Evolutionary conservation across 2,113 vertebrate species (phyloP), one percentile per base, ranked within the genome.

Genomic region (Taurulus bubalis): DNA sequence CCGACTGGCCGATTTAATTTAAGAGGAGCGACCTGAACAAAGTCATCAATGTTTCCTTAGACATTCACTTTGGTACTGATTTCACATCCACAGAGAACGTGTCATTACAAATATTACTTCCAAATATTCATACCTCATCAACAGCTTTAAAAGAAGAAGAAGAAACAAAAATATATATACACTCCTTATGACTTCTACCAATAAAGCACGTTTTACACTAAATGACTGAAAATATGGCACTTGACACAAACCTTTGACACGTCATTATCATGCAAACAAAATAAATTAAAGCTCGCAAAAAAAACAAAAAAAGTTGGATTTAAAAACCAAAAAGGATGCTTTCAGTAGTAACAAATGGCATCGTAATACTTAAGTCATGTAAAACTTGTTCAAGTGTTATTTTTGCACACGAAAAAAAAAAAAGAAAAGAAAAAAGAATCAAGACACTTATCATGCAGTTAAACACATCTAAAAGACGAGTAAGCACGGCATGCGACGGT

Each of bases 381-480:
- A 95, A 97, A 97, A 96, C 90, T 95, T 96, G 94, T 96, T 96
- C 96, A 97, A 97, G 96, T 96, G 95, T 95, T 95, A 95, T 88
- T 92, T n/a, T 77, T 87, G 87, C 86, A 90, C 74, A 72, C 65
- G 85, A 59, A 87, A 32, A 22, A 59, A 15, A 85, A 82, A 11
- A 55, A 11, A 12, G 4, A 26, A 12, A 55, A 55, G 10, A 12
- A 55, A 26, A 12, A 55, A 26, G n/a, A 56, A 56, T 93, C 94
- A 94, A 94, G 92, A 95, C 91, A 90, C 92, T 93, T 94, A 94
- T 97, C 97, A 98, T 98, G 97, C 97, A 97, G 92, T 94, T 93
- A 94, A 96, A 94, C 85, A 92, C 91, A 94, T 91, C 76, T 89
- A 91, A 85, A n/a, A 94, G 91, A 94, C 91, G 93, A 95, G 95